phyloP scores from a whole-genome alignment of 2,113 vertebrate species.

The Bungarus multicinctus region DNA sequence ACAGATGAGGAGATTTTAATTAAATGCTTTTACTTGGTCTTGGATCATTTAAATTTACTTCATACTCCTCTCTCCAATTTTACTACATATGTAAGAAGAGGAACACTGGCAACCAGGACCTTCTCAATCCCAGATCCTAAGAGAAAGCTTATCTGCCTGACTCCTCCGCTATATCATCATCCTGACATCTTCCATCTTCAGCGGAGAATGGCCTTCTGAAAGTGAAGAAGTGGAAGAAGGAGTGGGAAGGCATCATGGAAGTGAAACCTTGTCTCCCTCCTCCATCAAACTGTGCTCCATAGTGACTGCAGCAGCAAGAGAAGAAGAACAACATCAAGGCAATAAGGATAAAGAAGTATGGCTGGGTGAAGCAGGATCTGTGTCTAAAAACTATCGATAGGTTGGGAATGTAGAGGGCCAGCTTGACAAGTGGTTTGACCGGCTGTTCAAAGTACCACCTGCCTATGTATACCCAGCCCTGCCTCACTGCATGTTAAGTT shows the following conservation, averaged over 20 bases:
- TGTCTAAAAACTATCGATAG: neutral
- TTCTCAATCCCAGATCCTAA: neutral
- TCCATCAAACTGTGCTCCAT: neutral
- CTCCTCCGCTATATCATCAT: neutral
- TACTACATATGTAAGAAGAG: neutral
- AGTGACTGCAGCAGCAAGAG: neutral
- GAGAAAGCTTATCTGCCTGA: neutral
- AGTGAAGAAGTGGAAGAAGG: neutral
- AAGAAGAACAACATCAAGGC: neutral
- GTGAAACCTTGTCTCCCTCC: neutral
- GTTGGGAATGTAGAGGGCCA: neutral
- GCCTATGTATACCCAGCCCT: neutral
- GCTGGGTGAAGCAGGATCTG: neutral
- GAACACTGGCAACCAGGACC: neutral
- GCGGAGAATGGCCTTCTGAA: neutral
- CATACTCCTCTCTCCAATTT: neutral
- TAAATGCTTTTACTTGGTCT: neutral
- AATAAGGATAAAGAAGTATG: neutral
- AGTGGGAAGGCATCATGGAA: neutral
- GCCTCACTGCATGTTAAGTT: neutral
- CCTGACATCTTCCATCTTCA: neutral
- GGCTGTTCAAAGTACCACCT: neutral
- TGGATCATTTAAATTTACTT: neutral
- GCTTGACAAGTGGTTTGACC: neutral
- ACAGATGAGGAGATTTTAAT: neutral